Base-by-base conservation (phyloP, 2,113 vertebrate species). In the Nerophis ophidion region DNA sequence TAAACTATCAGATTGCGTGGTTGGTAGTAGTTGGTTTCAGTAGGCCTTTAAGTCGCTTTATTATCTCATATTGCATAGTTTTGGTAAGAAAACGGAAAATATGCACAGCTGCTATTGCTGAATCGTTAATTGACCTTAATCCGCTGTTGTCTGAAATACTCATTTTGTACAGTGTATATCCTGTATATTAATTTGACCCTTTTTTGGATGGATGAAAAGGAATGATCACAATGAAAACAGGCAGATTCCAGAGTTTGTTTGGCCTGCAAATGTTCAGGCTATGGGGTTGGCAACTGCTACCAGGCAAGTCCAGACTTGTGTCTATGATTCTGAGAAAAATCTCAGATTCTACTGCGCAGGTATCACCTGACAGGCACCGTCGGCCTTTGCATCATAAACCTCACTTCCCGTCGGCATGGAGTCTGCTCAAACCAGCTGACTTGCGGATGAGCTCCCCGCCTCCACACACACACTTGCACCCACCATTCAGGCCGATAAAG, bases 281-380 rank as follows among this genome's bases (percentile, higher is more conserved):
- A 9, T 9, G 9, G 10, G 33, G 50, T 26, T 26, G 50, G 15
- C 5, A 16, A 6, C 38, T 55, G 36, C 53, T 40, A 8, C 35
- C 8, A 11, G 53, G 35, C 81, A 1, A 82, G 86, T 80, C 70
- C 33, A 17, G 40, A 67, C 87, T 80, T 78, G 84, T 65, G 65
- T 44, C 10, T 40, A 33, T 38, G 15, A 48, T 47, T 57, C 48
- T 57, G 61, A 65, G 66, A 76, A 68, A 58, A 42, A 61, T 63
- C 26, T 60, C 51, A 26, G 61, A 52, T 61, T 79, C 64, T 8
- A 45, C 57, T 15, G 62, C 16, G 33, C 48, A 67, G 13, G 48
- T 68, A 19, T 52, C 54, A 5, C 63, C 56, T 35, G n/a, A 60
- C 42, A 4, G 13, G 10, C 38, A n/a, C 66, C 11, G 65, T 48